Evolutionary conservation across 1,140 invertebrate genomes (phyloP), one percentile per base, ranked within the genome.

Genomic region (Dreissena polymorpha): DNA sequence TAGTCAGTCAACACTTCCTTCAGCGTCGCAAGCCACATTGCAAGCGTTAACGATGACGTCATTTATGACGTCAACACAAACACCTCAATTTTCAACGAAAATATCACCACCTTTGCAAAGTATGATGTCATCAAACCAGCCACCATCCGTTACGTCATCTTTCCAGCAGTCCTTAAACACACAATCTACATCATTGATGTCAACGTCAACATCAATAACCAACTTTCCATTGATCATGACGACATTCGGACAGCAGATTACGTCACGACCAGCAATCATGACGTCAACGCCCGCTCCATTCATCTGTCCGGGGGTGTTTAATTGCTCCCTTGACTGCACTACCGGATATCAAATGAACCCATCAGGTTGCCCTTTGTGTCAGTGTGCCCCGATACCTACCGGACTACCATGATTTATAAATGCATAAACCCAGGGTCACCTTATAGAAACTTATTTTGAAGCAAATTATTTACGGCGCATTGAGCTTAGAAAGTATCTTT

Each of bases 321-420:
- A 55, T 64, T 75, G 73, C 50, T 39, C 73, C 5, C 27, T 63
- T 5, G 73, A 75, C 57, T 75, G 73, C 29, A 63, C 49, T 23
- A 27, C 73, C 13, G 73, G 73, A 6, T 75, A 57, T 64, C 18
- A n/a, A 12, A 63, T 75, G 73, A 55, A 75, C n/a, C 39, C 27
- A 18, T 63, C 39, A 25, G 53, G 29, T 14, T 75, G 73, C 18
- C 73, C 73, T 64, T 21, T 63, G 27, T 75, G 73, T 75, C 21
- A 75, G 64, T 75, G 73, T 23, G 73, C 73, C 7, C 73, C 73
- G n/a, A 29, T 64, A 14, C 73, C 73, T 23, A 75, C 73, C 21
- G 73, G 50, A 13, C n/a, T 75, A 16, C 73, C 73, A 21, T 75
- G 64, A 75, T 72, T 39, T 39, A 39, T 39, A 39, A 39, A 39